Conservation (phyloP, 2,113 vertebrate species). For the Engraulis encrasicolus region DNA sequence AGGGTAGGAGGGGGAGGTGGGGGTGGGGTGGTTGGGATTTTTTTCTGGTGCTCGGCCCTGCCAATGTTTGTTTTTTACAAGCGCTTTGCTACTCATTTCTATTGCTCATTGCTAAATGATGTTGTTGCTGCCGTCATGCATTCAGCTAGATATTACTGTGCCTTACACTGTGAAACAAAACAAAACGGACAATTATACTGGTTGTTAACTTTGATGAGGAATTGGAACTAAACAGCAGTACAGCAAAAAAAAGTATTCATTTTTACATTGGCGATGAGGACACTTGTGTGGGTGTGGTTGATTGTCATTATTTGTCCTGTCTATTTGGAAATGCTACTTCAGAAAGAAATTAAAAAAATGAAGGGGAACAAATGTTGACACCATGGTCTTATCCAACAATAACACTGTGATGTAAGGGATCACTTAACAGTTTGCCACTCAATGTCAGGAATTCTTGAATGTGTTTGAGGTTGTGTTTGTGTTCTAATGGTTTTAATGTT, state of each 20-base stretch:
- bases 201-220: not conserved
- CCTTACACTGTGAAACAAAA: not conserved
- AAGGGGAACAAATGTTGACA: not conserved
- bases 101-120: not conserved
- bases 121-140: not conserved
- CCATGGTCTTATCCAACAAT: not conserved
- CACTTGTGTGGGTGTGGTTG: not conserved
- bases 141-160: not conserved
- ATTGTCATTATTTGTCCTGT: not conserved
- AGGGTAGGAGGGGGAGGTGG: no score
- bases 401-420: not conserved
- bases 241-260: no score
- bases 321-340: not conserved
- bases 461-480: not conserved
- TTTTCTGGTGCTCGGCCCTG: not conserved
- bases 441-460: not conserved
- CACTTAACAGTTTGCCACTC: not conserved
- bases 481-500: constrained; percentile 9
- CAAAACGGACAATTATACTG: not conserved
- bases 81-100: not conserved
- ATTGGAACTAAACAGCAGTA: no score
- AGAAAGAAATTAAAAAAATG: not conserved
- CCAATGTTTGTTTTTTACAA: not conserved
- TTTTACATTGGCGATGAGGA: no score
- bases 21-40: no score